phyloP scores from a whole-genome alignment of 2,113 vertebrate genomes.

The Ameiurus melas region DNA sequence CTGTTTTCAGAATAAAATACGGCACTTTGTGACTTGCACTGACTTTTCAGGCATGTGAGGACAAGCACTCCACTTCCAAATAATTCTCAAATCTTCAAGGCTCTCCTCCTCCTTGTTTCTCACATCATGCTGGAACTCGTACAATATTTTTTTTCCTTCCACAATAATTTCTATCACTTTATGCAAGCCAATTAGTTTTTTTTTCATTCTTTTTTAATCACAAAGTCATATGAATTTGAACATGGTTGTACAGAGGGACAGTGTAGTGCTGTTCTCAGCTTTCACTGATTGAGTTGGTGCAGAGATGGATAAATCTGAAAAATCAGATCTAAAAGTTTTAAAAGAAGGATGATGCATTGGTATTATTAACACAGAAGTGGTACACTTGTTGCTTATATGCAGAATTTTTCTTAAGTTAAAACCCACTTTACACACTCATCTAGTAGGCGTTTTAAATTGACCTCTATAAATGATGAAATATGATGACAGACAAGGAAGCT shows the following conservation, averaged over 20 bases:
- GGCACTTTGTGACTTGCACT: conserved; percentile 4
- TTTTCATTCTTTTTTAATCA: not conserved
- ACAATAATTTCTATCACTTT: conserved; percentile 15
- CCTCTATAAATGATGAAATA: not conserved
- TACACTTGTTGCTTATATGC: not conserved
- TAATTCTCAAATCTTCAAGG: conserved; percentile 31
- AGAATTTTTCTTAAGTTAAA: not conserved
- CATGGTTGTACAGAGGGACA: not conserved
- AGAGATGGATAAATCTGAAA: not conserved
- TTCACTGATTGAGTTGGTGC: not conserved
- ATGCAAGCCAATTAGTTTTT: not conserved
- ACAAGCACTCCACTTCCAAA: conserved; percentile 17
- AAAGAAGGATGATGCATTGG: not conserved
- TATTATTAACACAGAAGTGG: not conserved
- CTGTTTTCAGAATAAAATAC: conserved; percentile 14
- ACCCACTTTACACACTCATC: not conserved
- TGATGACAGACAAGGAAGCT: not conserved
- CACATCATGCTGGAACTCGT: conserved; percentile 13
- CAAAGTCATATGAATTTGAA: not conserved
- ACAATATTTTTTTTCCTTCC: not conserved
- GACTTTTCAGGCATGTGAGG: conserved; percentile 16
- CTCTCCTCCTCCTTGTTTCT: conserved; percentile 30
- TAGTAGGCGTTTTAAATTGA: not conserved
- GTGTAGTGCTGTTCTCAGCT: not conserved
- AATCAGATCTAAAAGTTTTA: not conserved